Base-by-base conservation (phyloP, 2,888 invertebrate species). In the Phaedon cochleariae region DNA sequence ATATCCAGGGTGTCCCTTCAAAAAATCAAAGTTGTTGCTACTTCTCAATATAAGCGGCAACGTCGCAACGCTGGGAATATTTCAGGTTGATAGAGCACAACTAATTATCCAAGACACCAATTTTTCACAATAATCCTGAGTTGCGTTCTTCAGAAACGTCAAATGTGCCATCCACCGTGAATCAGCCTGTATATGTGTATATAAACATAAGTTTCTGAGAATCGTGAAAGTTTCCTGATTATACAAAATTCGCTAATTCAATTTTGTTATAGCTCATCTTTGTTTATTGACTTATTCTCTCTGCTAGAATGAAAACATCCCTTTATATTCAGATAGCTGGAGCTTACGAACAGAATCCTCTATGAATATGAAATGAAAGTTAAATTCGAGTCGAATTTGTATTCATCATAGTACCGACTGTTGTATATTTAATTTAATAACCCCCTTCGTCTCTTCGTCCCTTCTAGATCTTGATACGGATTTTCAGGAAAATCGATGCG, bases 301-400 rank as follows among this genome's bases (percentile, higher is more conserved):
- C 55, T 64, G 62, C 48, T 54, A 67, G 67, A 72, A 68, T 68
- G 72, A 74, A 73, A 74, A 73, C 71, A 73, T 74, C 73, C 73
- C 74, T 73, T 76, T 76, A 76, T 76, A 76, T 77, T 75, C 76
- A 76, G 74, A 76, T 75, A 76, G 75, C 74, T 72, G 64, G 68
- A 73, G 70, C 60, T 74, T 75, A 72, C 76, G 76, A 74, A 75
- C 71, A 73, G 74, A 70, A 73, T 76, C 73, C 75, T 73, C 76
- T 74, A 76, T 77, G 77, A 77, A 77, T 77, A 74, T 74, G 73
- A 75, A 77, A 77, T 74, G 77, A 75, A 75, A 75, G 76, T 75
- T 76, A 73, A 76, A 75, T 76, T 77, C 73, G 71, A 63, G 53
- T 62, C 70, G 70, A 76, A 76, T 77, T 77, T 76, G 74, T 76